phyloP scores from a whole-genome alignment of 23 tunicate species.

The Oikopleura vanhoeffeni region DNA sequence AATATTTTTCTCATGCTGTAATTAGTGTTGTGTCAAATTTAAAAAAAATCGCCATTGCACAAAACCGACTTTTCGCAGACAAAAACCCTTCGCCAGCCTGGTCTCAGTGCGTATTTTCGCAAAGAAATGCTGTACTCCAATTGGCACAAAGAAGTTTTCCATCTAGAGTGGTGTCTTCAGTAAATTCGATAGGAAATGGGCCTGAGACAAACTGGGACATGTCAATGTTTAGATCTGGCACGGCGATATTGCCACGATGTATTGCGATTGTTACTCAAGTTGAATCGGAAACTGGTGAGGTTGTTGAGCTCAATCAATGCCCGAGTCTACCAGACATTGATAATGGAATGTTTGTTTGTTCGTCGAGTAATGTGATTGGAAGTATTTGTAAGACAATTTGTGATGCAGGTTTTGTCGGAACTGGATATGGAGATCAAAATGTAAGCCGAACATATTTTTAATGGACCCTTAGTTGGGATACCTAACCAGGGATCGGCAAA shows the following conservation, averaged over 20 bases:
- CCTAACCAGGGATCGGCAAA: too few species aligned
- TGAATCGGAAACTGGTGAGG: background rate
- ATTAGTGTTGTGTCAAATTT: too few species aligned
- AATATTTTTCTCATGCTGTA: too few species aligned
- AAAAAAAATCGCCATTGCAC: too few species aligned
- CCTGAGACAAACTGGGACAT: background rate
- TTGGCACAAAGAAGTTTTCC: background rate
- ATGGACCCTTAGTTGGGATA: too few species aligned
- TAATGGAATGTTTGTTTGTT: background rate
- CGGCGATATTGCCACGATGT: background rate
- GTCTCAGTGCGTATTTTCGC: background rate
- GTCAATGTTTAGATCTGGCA: background rate
- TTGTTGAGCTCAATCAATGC: background rate
- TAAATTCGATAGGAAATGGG: background rate
- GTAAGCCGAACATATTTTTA: too few species aligned
- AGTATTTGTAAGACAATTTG: background rate
- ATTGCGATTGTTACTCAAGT: background rate
- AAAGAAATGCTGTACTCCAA: background rate
- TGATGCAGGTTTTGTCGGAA: background rate
- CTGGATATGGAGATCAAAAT: background rate
- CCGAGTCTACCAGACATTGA: background rate
- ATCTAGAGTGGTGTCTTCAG: background rate
- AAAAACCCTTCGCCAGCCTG: too few species aligned
- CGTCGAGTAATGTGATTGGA: background rate
- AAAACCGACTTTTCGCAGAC: too few species aligned